phyloP scores from a whole-genome alignment of 2,888 invertebrate species.

The Clivina fossor region DNA sequence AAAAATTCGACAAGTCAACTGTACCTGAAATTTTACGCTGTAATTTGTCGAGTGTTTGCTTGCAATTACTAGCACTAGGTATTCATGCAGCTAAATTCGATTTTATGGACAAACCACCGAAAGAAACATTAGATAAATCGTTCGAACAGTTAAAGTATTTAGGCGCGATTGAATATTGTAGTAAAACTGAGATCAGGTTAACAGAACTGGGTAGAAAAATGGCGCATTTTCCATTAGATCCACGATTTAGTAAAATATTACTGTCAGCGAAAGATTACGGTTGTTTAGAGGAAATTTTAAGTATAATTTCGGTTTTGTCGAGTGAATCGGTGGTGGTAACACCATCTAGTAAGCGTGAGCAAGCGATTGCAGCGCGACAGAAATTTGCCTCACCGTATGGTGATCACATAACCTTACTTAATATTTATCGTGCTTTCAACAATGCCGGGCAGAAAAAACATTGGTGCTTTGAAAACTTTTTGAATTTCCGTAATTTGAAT shows the following conservation, averaged over 20 bases:
- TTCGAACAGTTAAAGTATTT: slow-evolving; percentile 66
- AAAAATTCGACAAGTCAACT: slow-evolving; percentile 68
- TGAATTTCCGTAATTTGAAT: slow-evolving; percentile 79
- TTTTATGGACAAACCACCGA: slow-evolving; percentile 85
- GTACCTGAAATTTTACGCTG: slow-evolving; percentile 85
- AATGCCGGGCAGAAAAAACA: slow-evolving; percentile 70
- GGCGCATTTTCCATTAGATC: slow-evolving; percentile 91
- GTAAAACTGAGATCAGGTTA: slow-evolving; percentile 59
- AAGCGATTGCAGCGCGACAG: slow-evolving; percentile 69
- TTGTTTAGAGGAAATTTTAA: slow-evolving; percentile 80
- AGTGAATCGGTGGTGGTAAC: slow-evolving; percentile 83
- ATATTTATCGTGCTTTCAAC: slow-evolving; percentile 80
- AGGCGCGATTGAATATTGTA: slow-evolving; percentile 73
- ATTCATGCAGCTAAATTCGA: slow-evolving; percentile 83
- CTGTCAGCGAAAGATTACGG: slow-evolving; percentile 74
- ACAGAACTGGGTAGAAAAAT: slow-evolving; percentile 81
- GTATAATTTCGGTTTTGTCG: slow-evolving; percentile 83
- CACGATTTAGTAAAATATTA: slow-evolving; percentile 80
- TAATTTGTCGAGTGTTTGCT: slow-evolving; percentile 66
- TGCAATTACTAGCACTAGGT: slow-evolving; percentile 83
- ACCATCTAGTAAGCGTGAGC: slow-evolving; percentile 73
- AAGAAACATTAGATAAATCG: slow-evolving; percentile 68
- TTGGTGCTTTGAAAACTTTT: slow-evolving; percentile 90
- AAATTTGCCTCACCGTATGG: slow-evolving; percentile 87
- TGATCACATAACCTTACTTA: slow-evolving; percentile 89